Conservation (phyloP, 2,888 invertebrate genomes). For the Hedychridium roseum region DNA sequence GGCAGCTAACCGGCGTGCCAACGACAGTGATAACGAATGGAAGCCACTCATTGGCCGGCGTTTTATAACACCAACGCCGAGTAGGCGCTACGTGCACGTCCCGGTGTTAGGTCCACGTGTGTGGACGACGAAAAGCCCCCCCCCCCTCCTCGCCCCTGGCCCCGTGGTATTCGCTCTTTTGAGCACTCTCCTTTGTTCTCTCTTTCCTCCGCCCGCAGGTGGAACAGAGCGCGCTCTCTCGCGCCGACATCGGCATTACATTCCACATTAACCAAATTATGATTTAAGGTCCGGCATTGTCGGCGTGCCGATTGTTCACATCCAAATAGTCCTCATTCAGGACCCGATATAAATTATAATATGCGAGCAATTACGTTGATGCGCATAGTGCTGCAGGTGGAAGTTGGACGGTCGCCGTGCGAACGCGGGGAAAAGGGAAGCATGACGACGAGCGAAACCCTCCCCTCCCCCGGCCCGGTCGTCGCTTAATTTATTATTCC, state of each 20-base stretch:
- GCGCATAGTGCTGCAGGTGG: slow-evolving; percentile 43
- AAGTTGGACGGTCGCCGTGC: slow-evolving; percentile 22
- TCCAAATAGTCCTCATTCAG: slow-evolving; percentile 56
- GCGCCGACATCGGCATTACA: slow-evolving; percentile 60
- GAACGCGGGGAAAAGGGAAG: slow-evolving; percentile 6
- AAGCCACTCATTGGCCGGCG: slow-evolving; percentile 57
- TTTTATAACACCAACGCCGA: slow-evolving; percentile 55
- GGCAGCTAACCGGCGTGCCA: slow-evolving; percentile 48
- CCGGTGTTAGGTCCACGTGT: not conserved
- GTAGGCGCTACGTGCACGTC: not conserved
- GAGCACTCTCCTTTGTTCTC: not conserved
- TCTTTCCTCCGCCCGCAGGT: slow-evolving; percentile 37
- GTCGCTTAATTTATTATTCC: slow-evolving; percentile 41
- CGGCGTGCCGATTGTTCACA: slow-evolving; percentile 57
- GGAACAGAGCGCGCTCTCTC: slow-evolving; percentile 53
- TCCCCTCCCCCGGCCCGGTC: slow-evolving; percentile 4
- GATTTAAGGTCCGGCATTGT: slow-evolving; percentile 61
- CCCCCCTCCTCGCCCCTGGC: not conserved
- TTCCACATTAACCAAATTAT: slow-evolving; percentile 64
- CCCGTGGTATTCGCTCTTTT: slow-evolving; percentile 1
- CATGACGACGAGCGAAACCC: not conserved
- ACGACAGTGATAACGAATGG: slow-evolving; percentile 58
- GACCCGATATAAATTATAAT: slow-evolving; percentile 56
- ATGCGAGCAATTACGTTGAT: slow-evolving; percentile 55
- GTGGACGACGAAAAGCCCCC: not conserved